phyloP scores from a whole-genome alignment of 2,888 invertebrate genomes.

The Neoascia interrupta region DNA sequence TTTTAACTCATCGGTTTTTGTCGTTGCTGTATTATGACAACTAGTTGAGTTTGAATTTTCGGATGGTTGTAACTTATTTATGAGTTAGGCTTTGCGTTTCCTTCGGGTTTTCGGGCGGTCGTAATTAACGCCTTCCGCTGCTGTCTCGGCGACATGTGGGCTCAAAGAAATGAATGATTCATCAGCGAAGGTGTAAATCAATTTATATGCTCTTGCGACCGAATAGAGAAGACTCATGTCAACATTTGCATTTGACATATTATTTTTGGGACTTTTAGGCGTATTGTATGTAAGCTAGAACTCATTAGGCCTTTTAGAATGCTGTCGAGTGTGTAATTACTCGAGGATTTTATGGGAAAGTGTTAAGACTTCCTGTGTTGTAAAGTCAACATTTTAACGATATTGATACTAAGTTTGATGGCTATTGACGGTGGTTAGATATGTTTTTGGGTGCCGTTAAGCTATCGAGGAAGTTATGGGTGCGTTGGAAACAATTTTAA shows the following conservation, averaged over 20 bases:
- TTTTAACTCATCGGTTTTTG: constrained; percentile 17
- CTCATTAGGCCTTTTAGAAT: constrained; percentile 50
- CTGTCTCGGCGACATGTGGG: not conserved
- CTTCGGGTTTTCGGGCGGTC: constrained; percentile 12
- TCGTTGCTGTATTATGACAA: constrained; percentile 55
- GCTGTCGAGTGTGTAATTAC: constrained; percentile 49
- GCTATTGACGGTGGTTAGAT: constrained; percentile 5
- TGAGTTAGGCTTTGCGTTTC: constrained; percentile 48
- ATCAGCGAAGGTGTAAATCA: constrained; percentile 55
- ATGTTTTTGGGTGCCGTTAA: not conserved
- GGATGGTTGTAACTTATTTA: constrained; percentile 47
- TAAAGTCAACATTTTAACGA: constrained; percentile 34
- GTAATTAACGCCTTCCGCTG: constrained; percentile 67
- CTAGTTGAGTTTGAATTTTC: constrained; percentile 50
- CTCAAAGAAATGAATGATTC: constrained; percentile 44
- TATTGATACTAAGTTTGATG: constrained; percentile 1
- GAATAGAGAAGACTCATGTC: not conserved
- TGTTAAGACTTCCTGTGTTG: constrained; percentile 55
- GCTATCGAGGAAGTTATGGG: constrained; percentile 33
- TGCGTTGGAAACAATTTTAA: too few species aligned
- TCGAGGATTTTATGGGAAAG: constrained; percentile 35
- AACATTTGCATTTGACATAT: constrained; percentile 4
- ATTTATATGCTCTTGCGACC: constrained; percentile 13
- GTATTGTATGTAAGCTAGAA: constrained; percentile 6
- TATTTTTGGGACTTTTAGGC: not conserved